Evolutionary conservation across 2,888 invertebrate species (phyloP).

Genomic region (Lottia scabra): DNA sequence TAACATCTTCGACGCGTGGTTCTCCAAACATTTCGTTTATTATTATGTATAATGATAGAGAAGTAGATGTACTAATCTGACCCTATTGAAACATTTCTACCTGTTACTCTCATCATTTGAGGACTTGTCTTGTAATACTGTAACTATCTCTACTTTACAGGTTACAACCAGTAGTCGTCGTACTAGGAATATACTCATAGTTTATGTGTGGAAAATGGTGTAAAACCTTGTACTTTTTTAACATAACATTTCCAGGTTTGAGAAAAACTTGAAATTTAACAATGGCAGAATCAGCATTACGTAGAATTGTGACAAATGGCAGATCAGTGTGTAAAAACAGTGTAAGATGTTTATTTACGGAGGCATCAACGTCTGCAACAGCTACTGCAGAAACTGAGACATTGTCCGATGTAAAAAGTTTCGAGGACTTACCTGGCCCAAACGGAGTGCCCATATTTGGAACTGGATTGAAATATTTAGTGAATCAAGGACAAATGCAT

Average conservation of each 20-base stretch:
- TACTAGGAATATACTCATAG: too few relatives aligned
- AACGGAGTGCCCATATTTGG: conserved; percentile 61
- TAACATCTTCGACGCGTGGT: not conserved
- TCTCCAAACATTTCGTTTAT: not conserved
- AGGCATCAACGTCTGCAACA: conserved; percentile 22
- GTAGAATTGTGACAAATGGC: conserved; percentile 33
- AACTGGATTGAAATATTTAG: conserved; percentile 62
- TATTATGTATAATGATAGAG: conserved; percentile 1
- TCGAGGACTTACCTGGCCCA: conserved; percentile 62
- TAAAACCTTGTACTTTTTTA: too few relatives aligned
- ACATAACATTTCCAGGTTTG: too few relatives aligned
- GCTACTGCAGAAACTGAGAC: conserved; percentile 17
- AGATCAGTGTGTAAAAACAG: conserved; percentile 28
- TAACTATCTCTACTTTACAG: too few relatives aligned
- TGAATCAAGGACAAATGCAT: conserved; percentile 63
- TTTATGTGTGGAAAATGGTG: too few relatives aligned
- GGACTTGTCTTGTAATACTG: too few relatives aligned
- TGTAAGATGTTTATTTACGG: conserved; percentile 10
- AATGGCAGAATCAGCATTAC: conserved; percentile 31
- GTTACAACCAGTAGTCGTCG: too few relatives aligned
- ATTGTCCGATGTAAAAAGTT: conserved; percentile 24
- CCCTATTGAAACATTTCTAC: not conserved
- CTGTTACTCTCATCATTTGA: too few relatives aligned
- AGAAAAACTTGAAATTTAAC: not conserved
- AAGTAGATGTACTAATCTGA: not conserved